Evolutionary conservation across 2,888 invertebrate species (phyloP).

Genomic region (Apeira syringaria): DNA sequence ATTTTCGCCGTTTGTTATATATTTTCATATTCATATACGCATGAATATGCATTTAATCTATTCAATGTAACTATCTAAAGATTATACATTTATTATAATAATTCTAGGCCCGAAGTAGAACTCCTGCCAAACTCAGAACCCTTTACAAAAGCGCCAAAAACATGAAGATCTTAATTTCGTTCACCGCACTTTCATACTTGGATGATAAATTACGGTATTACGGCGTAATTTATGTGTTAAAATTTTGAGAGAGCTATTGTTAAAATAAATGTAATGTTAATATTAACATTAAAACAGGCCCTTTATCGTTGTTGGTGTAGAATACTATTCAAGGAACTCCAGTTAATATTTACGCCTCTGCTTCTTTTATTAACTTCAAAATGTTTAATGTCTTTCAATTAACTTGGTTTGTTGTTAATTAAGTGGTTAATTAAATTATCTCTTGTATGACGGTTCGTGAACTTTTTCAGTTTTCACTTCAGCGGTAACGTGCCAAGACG

Average conservation of each 20-base stretch:
- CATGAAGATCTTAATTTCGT: constrained; percentile 27
- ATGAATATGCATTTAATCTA: too few relatives aligned
- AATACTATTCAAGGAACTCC: constrained; percentile 24
- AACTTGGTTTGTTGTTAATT: constrained; percentile 11
- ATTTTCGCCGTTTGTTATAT: too few relatives aligned
- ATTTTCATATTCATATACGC: too few relatives aligned
- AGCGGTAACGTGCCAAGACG: constrained; percentile 37
- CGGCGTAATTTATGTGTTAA: constrained; percentile 25
- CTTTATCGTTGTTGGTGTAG: constrained; percentile 11
- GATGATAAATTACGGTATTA: constrained; percentile 28
- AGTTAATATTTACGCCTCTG: constrained; percentile 20
- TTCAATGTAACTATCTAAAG: too few relatives aligned
- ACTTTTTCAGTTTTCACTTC: constrained; percentile 31
- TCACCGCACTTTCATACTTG: constrained; percentile 28
- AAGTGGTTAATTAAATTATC: constrained; percentile 20
- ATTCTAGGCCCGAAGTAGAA: neutral
- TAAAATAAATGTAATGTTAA: constrained; percentile 28
- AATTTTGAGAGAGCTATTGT: constrained; percentile 29
- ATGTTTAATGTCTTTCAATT: constrained; percentile 7
- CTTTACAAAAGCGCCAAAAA: constrained; percentile 21
- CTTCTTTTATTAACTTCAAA: too few relatives aligned
- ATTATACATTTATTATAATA: too few relatives aligned
- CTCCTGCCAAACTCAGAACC: constrained; percentile 19
- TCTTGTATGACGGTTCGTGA: constrained; percentile 8
- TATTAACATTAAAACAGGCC: constrained; percentile 19